Evolutionary conservation across 2,888 invertebrate species (phyloP), one percentile per base, ranked within the genome.

Genomic region (Frankliniella intonsa): DNA sequence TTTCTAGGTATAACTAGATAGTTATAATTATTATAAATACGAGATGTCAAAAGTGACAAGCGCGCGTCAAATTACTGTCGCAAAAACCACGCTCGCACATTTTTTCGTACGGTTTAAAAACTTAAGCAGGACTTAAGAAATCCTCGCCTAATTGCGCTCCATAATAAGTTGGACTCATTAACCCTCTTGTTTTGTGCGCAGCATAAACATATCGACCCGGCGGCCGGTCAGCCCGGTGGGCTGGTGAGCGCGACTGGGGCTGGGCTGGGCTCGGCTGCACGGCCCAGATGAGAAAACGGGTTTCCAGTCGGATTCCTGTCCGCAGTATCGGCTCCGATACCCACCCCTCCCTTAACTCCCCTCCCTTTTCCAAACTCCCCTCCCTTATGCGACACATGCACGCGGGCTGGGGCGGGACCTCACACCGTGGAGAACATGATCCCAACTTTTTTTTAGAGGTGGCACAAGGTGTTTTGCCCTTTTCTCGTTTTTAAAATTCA

Each of bases 271-370:
- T 62, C 17, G 14, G 62, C 62, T n/a, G 62, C 19, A n/a, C 62
- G 62, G 17, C 62, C 62, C 62, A 62, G 62, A 62, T 62, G 62
- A n/a, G 62, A 62, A 62, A 62, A 62, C 62, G 62, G 62, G 62
- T 62, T 62, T 7, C 5, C 55, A 17, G 55, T 17, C 55, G 17
- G 55, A 12, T 12, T 17, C 5, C 55, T 2, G 55, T 7, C 17
- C 62, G 62, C 62, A 7, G 55, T n/a, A 7, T 17, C 62, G n/a
- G 62, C 62, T 17, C 62, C 62, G 62, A 17, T 17, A 17, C 62
- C 7, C 62, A n/a, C 62, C n/a, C 7, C 17, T 17, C 55, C 55
- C 19, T 19, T 9, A 9, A 12, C 10, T 51, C 51, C 51, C 9
- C 51, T 51, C 51, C 51, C 10, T 12, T 11, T 51, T 12, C 12